Percentiles rank a stretch among this genome's conserved stretches.
These are phyloP conservation scores for Papilio aristodemus DNA, from an alignment of 1,140 invertebrate genomes.

Conservation along the genomic window DNA sequence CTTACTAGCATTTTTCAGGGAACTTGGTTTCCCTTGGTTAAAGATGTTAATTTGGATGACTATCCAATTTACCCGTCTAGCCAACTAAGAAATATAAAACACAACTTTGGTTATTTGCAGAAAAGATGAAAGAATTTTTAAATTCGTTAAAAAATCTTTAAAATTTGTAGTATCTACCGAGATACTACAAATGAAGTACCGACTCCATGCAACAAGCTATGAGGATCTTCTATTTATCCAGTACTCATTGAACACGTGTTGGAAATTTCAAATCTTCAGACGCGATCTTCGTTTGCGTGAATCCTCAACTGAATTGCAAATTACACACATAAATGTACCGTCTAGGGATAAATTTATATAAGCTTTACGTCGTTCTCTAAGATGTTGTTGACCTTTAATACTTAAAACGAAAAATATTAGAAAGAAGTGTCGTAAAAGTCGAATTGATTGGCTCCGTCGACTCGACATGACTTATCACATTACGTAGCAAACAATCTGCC, in stretches of 20 bases:
- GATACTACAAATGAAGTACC: too few relatives aligned
- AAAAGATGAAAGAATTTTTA: too few relatives aligned
- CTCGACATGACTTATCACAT: conserved; percentile 19
- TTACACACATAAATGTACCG: not conserved
- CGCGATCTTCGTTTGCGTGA: conserved; percentile 3
- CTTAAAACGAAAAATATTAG: not conserved
- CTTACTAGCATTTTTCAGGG: too few relatives aligned
- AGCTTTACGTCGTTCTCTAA: not conserved
- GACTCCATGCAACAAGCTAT: not conserved
- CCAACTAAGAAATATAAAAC: too few relatives aligned
- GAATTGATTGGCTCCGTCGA: conserved; percentile 3
- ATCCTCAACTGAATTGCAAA: conserved; percentile 6
- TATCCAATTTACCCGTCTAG: too few relatives aligned
- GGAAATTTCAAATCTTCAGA: conserved; percentile 1
- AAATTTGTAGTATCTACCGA: conserved; percentile 9
- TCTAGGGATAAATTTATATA: conserved; percentile 1
- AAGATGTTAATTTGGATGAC: too few relatives aligned
- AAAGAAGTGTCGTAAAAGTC: conserved; percentile 12
- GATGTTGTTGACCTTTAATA: conserved; percentile 11
- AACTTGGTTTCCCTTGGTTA: too few relatives aligned
- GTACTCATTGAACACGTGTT: not conserved
- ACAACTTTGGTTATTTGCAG: too few relatives aligned
- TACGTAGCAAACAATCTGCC: conserved; percentile 16
- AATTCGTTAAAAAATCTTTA: too few relatives aligned
- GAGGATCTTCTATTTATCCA: conserved; percentile 1